Conservation (phyloP, 2,113 vertebrate genomes). For the Euleptes europaea region DNA sequence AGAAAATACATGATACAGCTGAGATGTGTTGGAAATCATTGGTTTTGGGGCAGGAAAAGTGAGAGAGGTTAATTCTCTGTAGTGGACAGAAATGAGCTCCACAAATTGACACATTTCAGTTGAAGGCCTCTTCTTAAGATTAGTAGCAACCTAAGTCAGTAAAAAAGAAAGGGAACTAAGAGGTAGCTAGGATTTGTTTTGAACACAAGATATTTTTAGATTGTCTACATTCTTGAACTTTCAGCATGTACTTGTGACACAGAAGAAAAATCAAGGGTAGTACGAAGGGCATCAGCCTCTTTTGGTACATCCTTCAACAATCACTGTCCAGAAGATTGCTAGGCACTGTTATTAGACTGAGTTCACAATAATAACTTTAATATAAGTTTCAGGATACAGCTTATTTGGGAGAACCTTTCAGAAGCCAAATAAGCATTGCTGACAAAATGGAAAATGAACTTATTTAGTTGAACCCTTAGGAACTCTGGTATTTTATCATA, state of each 20-base stretch:
- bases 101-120: slow-evolving; percentile 19
- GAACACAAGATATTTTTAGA: not conserved
- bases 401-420: slow-evolving; percentile 34
- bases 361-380: not conserved
- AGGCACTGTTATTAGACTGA: not conserved
- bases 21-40: slow-evolving; percentile 56
- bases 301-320: not conserved
- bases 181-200: slow-evolving; percentile 27
- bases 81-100: slow-evolving; percentile 46
- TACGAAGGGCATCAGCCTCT: slow-evolving; percentile 22
- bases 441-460: not conserved
- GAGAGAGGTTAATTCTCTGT: slow-evolving; percentile 47
- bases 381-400: not conserved
- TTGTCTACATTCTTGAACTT: slow-evolving; percentile 30
- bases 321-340: not conserved
- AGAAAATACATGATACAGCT: slow-evolving; percentile 35
- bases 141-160: slow-evolving; percentile 42
- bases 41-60: slow-evolving; percentile 47
- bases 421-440: slow-evolving; percentile 4
- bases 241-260: not conserved
- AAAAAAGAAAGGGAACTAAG: slow-evolving; percentile 31
- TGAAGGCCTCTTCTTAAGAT: slow-evolving; percentile 41
- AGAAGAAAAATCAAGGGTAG: not conserved
- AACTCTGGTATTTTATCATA: not conserved
- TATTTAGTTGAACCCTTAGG: not conserved